Conservation (phyloP, 2,797 vertebrate species). For the Cercopithecus hamlyni region DNA sequence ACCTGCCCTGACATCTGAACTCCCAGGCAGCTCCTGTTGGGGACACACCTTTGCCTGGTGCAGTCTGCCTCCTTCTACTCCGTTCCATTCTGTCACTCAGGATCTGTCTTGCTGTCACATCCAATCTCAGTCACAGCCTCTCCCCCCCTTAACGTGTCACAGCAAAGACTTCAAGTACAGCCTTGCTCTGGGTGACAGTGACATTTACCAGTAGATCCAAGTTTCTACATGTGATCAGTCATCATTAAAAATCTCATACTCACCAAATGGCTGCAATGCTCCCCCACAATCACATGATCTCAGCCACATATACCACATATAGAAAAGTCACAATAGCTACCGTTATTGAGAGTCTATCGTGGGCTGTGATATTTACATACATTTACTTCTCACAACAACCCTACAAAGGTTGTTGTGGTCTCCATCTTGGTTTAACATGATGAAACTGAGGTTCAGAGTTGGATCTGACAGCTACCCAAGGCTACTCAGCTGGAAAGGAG, state of each 20-base stretch:
- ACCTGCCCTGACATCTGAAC: not conserved
- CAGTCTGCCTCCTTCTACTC: not conserved
- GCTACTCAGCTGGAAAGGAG: not conserved
- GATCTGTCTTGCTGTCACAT: slow-evolving; percentile 55
- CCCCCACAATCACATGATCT: not conserved
- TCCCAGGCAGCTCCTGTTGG: not conserved
- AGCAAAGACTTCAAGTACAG: slow-evolving; percentile 55
- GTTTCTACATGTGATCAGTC: slow-evolving; percentile 24
- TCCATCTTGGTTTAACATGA: not conserved
- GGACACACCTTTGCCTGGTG: not conserved
- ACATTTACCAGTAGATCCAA: slow-evolving; percentile 25
- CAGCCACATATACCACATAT: not conserved
- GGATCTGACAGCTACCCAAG: not conserved
- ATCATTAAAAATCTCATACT: slow-evolving; percentile 37
- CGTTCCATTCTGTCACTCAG: slow-evolving; percentile 42
- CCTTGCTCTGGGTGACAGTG: slow-evolving; percentile 61
- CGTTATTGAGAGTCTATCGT: fast-evolving
- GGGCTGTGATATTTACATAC: not conserved
- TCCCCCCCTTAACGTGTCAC: slow-evolving; percentile 19
- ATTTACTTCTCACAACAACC: not conserved
- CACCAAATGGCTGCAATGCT: not conserved
- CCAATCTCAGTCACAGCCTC: slow-evolving; percentile 60
- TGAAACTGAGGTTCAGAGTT: not conserved
- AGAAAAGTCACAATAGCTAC: not conserved
- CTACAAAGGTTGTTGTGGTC: not conserved